These are phyloP conservation scores for Chouioia cunea DNA, from an alignment of 2,888 invertebrate genomes.

Conservation along the genomic window DNA sequence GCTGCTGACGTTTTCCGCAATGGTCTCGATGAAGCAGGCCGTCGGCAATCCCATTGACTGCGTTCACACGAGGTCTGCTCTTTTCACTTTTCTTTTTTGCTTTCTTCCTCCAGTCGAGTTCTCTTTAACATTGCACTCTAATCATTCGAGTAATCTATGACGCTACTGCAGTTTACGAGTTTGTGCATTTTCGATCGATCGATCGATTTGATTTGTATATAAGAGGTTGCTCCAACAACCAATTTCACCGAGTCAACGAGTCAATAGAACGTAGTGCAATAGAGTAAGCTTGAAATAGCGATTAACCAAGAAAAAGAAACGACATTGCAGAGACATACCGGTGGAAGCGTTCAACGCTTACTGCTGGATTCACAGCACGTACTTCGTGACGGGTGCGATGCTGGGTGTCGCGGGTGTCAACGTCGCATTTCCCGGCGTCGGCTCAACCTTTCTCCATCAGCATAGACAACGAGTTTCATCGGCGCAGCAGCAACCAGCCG, in stretches of 20 bases:
- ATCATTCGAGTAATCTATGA: too few species aligned
- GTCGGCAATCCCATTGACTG: constrained; percentile 97
- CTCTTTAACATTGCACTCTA: too few species aligned
- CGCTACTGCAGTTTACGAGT: too few species aligned
- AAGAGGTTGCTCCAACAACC: too few species aligned
- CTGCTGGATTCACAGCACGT: constrained; percentile 97
- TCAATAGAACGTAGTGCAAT: too few species aligned
- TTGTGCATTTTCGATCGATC: too few species aligned
- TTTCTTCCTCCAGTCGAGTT: too few species aligned
- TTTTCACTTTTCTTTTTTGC: background rate
- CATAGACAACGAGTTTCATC: constrained; percentile 73
- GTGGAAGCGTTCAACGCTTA: constrained; percentile 94
- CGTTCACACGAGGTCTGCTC: constrained; percentile 76
- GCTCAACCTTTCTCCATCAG: constrained; percentile 69
- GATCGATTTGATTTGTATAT: too few species aligned
- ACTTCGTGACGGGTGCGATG: constrained; percentile 87
- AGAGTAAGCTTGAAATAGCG: too few species aligned
- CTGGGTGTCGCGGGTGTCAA: constrained; percentile 81
- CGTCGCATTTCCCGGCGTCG: constrained; percentile 86
- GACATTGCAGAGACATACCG: constrained; percentile 82
- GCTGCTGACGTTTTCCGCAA: constrained; percentile 89
- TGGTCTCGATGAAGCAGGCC: constrained; percentile 92
- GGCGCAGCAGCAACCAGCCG: constrained; percentile 6
- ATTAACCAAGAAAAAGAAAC: too few species aligned
- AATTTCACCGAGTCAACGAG: too few species aligned